Conservation (phyloP, 2,113 vertebrate species). For the Seriola rivoliana region DNA sequence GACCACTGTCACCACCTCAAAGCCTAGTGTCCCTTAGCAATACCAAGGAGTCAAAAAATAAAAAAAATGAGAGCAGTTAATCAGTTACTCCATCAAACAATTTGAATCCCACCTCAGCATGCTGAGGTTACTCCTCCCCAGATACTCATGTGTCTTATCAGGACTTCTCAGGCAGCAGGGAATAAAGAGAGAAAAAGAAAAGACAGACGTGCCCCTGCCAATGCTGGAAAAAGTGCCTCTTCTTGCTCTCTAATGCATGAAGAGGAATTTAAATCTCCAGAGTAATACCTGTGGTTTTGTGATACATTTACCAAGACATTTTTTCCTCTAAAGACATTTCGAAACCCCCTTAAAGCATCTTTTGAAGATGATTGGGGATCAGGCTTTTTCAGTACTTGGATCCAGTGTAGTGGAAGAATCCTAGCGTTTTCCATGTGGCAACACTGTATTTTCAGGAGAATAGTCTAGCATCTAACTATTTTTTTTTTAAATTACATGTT, state of each 20-base stretch:
- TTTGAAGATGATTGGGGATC: slow-evolving; percentile 56
- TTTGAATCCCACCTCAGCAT: slow-evolving; percentile 58
- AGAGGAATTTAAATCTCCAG: slow-evolving; percentile 72
- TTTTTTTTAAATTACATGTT: slow-evolving; percentile 9
- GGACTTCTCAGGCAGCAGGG: slow-evolving; percentile 72
- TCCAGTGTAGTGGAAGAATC: slow-evolving; percentile 46
- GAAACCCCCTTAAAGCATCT: slow-evolving; percentile 42
- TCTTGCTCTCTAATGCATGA: slow-evolving; percentile 76
- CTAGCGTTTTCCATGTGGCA: slow-evolving; percentile 22
- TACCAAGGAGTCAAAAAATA: slow-evolving; percentile 38
- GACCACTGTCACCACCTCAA: slow-evolving; percentile 34
- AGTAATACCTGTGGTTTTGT: slow-evolving; percentile 76
- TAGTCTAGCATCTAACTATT: slow-evolving; percentile 10
- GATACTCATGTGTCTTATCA: slow-evolving; percentile 73
- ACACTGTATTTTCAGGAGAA: slow-evolving; percentile 33
- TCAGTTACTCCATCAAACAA: slow-evolving; percentile 70
- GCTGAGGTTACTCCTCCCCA: slow-evolving; percentile 66
- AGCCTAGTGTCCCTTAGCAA: slow-evolving; percentile 41
- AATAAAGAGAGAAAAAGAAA: slow-evolving; percentile 56
- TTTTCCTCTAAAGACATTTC: slow-evolving; percentile 56
- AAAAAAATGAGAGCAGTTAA: slow-evolving; percentile 50
- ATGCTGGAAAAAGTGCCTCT: slow-evolving; percentile 60
- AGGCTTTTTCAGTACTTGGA: slow-evolving; percentile 43
- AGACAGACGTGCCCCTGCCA: slow-evolving; percentile 60
- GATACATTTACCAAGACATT: slow-evolving; percentile 67